Conservation (phyloP, 2,888 invertebrate genomes). For the Megamerina dolium region DNA sequence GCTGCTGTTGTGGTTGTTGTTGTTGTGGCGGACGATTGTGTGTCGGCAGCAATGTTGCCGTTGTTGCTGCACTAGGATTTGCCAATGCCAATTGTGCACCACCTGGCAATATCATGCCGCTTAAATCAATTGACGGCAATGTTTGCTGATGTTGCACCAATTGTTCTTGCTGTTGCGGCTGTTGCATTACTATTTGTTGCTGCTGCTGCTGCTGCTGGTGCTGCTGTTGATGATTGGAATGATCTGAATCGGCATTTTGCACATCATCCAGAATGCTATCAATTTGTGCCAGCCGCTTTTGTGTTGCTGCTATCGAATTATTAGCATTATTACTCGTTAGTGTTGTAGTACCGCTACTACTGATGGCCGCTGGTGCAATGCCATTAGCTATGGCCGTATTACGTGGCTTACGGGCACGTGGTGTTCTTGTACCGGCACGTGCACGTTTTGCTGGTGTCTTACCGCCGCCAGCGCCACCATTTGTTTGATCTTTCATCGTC, state of each 20-base stretch:
- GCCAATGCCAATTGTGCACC: constrained; percentile 43
- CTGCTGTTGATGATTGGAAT: constrained; percentile 24
- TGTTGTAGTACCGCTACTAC: constrained; percentile 3
- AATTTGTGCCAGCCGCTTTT: constrained; percentile 40
- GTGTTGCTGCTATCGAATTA: constrained; percentile 27
- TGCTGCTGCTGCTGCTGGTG: constrained; percentile 23
- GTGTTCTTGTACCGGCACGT: constrained; percentile 19
- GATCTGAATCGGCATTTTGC: constrained; percentile 32
- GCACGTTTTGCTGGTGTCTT: constrained; percentile 16
- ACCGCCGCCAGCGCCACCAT: constrained; percentile 12
- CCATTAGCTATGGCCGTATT: constrained; percentile 24
- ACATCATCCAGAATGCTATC: constrained; percentile 43
- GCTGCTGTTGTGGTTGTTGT: constrained; percentile 15
- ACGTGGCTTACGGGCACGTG: constrained; percentile 33
- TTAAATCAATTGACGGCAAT: constrained; percentile 42
- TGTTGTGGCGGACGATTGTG: constrained; percentile 21
- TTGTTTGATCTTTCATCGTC: constrained; percentile 6
- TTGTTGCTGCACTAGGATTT: constrained; percentile 39
- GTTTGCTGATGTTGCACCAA: constrained; percentile 29
- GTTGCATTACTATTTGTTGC: constrained; percentile 14
- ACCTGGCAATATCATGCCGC: constrained; percentile 45
- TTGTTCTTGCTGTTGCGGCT: constrained; percentile 21
- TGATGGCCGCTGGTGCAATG: constrained; percentile 11
- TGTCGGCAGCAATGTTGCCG: constrained; percentile 13
- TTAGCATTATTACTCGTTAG: no score